Base-by-base conservation (phyloP, 2,113 vertebrate species). In the Euleptes europaea region DNA sequence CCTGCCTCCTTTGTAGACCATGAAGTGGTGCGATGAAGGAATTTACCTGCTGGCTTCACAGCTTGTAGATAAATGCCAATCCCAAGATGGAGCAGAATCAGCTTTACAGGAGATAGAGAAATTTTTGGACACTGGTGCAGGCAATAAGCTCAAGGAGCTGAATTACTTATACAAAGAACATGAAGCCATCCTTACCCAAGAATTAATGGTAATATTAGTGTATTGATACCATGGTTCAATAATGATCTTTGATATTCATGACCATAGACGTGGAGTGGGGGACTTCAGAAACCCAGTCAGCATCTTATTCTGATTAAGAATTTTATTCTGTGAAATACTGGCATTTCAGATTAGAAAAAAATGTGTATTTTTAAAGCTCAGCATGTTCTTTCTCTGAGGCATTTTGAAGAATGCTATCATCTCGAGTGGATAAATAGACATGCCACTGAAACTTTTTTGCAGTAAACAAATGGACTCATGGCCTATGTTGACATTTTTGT, bases 31-130 rank as follows among this genome's bases (percentile, higher is more conserved):
- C 1, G 98, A 99, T 33, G 97, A 98, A 90, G 99, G 99, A 14
- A 98, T 99, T 86, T 99, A 98, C 93, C 94, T 99, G 91, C 95
- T 99, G 94, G 99, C 98, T 8, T 99, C 97, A 0, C 99, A 99
- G 88, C 97, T 97, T 0, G 98, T 99, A 75, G 99, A 99, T 95
- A 99, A 98, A 90, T 99, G 98, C 94, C 98, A 99, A 86, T 98
- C 98, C 49, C 98, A 99, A 63, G 99, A 99, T 35, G 98, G 99
- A 8, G 99, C 98, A 0, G 98, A 99, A 96, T 95, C 98, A 0
- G 98, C 99, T 0, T 95, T 99, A 78, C 97, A 97, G 91, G 99
- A 99, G 90, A 97, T 99, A 0, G 98, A 99, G 96, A 97, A 94
- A 78, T 98, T 98, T 91, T 87, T 99, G 93, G 98, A 98, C 21